These are phyloP conservation scores for Pollenia labialis DNA, from an alignment of 2,888 invertebrate species.

Conservation along the genomic window DNA sequence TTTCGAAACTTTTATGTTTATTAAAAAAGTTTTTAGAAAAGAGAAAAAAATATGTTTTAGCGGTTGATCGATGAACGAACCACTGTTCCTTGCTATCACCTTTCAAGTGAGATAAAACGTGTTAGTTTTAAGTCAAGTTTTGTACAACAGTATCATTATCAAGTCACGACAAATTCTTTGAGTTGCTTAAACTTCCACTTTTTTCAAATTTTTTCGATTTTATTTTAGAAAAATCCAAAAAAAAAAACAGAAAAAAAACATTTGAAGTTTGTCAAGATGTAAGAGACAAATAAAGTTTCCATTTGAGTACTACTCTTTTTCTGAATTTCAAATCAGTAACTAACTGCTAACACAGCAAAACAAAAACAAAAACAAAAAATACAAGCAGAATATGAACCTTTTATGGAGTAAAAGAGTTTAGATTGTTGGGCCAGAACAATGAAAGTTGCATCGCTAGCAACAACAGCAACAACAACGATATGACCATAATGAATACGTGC, in stretches of 20 bases:
- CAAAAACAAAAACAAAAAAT: slow-evolving; percentile 22
- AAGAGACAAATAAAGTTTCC: slow-evolving; percentile 71
- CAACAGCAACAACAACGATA: slow-evolving; percentile 10
- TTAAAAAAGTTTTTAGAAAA: no score
- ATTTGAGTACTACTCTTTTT: slow-evolving; percentile 69
- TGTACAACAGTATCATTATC: slow-evolving; percentile 79
- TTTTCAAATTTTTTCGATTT: slow-evolving; percentile 36
- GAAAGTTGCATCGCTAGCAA: slow-evolving; percentile 5
- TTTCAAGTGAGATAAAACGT: slow-evolving; percentile 62
- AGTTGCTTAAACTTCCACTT: slow-evolving; percentile 62
- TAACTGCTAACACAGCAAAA: slow-evolving; percentile 46
- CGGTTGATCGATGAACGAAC: not conserved
- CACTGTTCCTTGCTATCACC: slow-evolving; percentile 49
- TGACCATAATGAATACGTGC: slow-evolving; percentile 58
- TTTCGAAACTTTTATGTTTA: no score
- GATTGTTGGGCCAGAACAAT: slow-evolving; percentile 42
- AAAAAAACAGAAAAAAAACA: slow-evolving; percentile 42
- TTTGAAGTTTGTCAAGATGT: slow-evolving; percentile 71
- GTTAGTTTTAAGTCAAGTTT: slow-evolving; percentile 70
- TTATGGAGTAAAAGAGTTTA: slow-evolving; percentile 70
- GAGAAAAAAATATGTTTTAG: no score
- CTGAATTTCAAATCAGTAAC: slow-evolving; percentile 65
- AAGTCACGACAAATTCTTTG: slow-evolving; percentile 82
- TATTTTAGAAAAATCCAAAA: slow-evolving; percentile 30
- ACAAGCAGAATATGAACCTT: slow-evolving; percentile 48